Evolutionary conservation across 2,113 vertebrate species (phyloP).

Genomic region (Hypomesus transpacificus): DNA sequence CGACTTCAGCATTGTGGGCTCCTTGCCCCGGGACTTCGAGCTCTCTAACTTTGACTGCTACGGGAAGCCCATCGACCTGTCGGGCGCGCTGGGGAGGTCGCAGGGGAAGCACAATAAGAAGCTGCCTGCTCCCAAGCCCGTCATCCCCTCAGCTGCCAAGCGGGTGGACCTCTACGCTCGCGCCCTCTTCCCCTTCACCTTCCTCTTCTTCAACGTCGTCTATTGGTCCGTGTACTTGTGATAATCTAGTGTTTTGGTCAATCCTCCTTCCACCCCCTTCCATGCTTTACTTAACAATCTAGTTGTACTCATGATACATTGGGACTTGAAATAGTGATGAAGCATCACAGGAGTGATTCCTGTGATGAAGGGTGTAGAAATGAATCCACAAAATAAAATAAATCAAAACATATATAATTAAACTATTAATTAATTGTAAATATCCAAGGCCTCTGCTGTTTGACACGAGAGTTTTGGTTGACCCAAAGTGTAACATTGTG

Average conservation of each 20-base stretch:
- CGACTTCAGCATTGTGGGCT: slow-evolving; percentile 99
- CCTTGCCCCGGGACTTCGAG: slow-evolving; percentile 97
- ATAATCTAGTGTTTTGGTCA: slow-evolving; percentile 46
- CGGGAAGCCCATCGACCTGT: slow-evolving; percentile 90
- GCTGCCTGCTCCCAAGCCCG: slow-evolving; percentile 89
- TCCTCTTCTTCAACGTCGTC: slow-evolving; percentile 98
- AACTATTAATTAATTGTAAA: slow-evolving; percentile 17
- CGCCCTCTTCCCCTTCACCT: slow-evolving; percentile 95
- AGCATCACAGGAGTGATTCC: slow-evolving; percentile 26
- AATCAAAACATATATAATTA: background rate
- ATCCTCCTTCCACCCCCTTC: slow-evolving; percentile 1
- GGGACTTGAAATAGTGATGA: slow-evolving; percentile 26
- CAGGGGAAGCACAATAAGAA: slow-evolving; percentile 92
- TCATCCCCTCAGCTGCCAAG: slow-evolving; percentile 96
- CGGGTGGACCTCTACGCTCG: slow-evolving; percentile 92
- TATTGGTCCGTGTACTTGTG: slow-evolving; percentile 99
- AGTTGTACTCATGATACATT: slow-evolving; percentile 8
- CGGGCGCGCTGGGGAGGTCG: slow-evolving; percentile 77
- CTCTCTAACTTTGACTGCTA: slow-evolving; percentile 99
- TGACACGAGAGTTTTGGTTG: slow-evolving; percentile 34
- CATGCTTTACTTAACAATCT: background rate
- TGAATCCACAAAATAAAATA: slow-evolving; percentile 25
- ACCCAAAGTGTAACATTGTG: slow-evolving; percentile 49
- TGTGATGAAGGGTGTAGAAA: slow-evolving; percentile 23
- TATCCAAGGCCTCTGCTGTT: slow-evolving; percentile 25